Conservation (phyloP, 2,113 vertebrate genomes). For the Podarcis raffonei region DNA sequence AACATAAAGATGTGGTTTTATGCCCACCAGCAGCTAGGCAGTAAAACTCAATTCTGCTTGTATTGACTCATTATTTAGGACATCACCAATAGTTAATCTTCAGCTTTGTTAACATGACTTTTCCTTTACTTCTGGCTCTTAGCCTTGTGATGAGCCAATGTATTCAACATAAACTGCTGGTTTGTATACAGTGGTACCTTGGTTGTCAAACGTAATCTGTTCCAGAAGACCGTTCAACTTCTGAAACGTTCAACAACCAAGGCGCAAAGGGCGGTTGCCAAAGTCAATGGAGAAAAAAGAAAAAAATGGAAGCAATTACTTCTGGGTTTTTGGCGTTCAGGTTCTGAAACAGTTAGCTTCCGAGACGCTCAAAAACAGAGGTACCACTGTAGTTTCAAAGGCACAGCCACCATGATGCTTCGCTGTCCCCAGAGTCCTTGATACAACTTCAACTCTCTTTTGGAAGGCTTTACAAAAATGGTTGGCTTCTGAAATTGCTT, state of each 20-base stretch:
- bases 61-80: background rate
- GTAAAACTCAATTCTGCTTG: background rate
- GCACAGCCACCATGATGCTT: background rate
- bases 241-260: too few relatives aligned
- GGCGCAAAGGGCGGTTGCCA: too few relatives aligned
- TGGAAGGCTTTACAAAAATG: background rate
- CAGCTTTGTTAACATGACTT: background rate
- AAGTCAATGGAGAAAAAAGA: too few relatives aligned
- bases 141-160: background rate
- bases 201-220: too few relatives aligned
- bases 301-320: too few relatives aligned
- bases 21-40: background rate
- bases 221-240: too few relatives aligned
- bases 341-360: too few relatives aligned
- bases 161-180: background rate
- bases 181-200: background rate
- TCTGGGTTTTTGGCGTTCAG: too few relatives aligned
- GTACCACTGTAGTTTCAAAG: background rate
- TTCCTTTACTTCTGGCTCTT: too few relatives aligned
- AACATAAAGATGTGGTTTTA: background rate
- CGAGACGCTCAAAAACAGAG: too few relatives aligned
- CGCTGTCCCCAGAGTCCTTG: background rate
- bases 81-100: background rate
- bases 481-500: background rate
- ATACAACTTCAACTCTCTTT: background rate